phyloP scores from a whole-genome alignment of 2,888 invertebrate genomes.

The Blastobasis adustella region DNA sequence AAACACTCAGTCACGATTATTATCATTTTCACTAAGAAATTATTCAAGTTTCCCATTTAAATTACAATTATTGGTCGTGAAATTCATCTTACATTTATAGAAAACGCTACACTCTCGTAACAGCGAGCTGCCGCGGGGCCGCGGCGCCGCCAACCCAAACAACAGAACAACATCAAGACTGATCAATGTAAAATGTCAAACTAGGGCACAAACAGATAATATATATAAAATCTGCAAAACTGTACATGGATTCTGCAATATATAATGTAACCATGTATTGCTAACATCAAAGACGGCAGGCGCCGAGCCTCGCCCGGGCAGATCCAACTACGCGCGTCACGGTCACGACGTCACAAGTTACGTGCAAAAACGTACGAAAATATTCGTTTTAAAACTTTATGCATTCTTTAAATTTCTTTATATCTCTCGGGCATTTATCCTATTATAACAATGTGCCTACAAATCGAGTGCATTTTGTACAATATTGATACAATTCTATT shows the following conservation, averaged over 20 bases:
- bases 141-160: too few species aligned
- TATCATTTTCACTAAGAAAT: conserved; percentile 67
- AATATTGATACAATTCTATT: conserved; percentile 60
- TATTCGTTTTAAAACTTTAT: conserved; percentile 62
- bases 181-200: too few species aligned
- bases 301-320: too few species aligned
- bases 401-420: conserved; percentile 54
- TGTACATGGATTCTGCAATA: too few species aligned
- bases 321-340: conserved; percentile 36
- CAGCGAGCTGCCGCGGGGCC: conserved; percentile 17
- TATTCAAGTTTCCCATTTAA: conserved; percentile 55
- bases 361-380: conserved; percentile 75
- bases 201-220: too few species aligned
- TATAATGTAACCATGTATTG: too few species aligned
- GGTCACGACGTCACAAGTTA: conserved; percentile 42
- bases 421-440: conserved; percentile 62
- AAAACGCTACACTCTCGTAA: conserved; percentile 47
- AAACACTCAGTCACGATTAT: conserved; percentile 68
- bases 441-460: conserved; percentile 69
- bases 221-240: too few species aligned
- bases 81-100: conserved; percentile 48
- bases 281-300: too few species aligned
- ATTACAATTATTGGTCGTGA: conserved; percentile 74
- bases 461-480: conserved; percentile 67
- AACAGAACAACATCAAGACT: too few species aligned